Evolutionary conservation across 2,888 invertebrate species (phyloP).

Genomic region (Cheilosia vernalis): DNA sequence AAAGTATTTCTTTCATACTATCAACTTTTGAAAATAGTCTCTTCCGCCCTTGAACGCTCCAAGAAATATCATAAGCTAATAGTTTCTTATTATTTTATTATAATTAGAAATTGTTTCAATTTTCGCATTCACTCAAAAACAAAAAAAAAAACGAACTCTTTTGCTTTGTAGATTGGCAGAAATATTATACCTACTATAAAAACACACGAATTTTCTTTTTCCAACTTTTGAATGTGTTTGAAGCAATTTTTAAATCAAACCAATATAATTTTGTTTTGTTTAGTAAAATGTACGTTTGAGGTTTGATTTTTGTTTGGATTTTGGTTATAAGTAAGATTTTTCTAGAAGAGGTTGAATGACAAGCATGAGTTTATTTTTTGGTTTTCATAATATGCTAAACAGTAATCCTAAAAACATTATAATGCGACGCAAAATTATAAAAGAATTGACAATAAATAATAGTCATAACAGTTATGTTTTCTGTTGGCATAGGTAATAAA

Average conservation of each 20-base stretch:
- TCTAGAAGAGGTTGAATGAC: slow-evolving; percentile 49
- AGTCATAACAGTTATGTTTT: slow-evolving; percentile 18
- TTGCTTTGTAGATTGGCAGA: slow-evolving; percentile 50
- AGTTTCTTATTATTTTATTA: slow-evolving; percentile 6
- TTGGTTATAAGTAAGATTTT: neutral
- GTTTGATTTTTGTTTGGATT: slow-evolving; percentile 18
- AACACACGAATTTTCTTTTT: slow-evolving; percentile 9
- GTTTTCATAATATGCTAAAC: slow-evolving; percentile 29
- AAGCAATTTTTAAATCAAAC: slow-evolving; percentile 43
- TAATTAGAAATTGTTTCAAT: slow-evolving; percentile 59
- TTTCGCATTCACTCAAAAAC: slow-evolving; percentile 27
- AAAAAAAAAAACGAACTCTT: slow-evolving; percentile 2
- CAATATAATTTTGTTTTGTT: slow-evolving; percentile 2
- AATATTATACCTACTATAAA: slow-evolving; percentile 1
- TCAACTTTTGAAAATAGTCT: slow-evolving; percentile 67
- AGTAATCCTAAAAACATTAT: slow-evolving; percentile 37
- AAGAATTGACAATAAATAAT: slow-evolving; percentile 69
- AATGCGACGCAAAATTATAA: slow-evolving; percentile 67
- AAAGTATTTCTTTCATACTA: slow-evolving; percentile 34
- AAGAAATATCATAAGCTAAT: slow-evolving; percentile 39
- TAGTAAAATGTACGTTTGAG: slow-evolving; percentile 16
- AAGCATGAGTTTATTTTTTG: slow-evolving; percentile 53
- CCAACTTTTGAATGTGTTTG: slow-evolving; percentile 33
- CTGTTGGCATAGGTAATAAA: neutral
- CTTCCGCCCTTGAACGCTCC: slow-evolving; percentile 57